Evolutionary conservation across 2,113 vertebrate species (phyloP).

Genomic region (Oncorhynchus keta): DNA sequence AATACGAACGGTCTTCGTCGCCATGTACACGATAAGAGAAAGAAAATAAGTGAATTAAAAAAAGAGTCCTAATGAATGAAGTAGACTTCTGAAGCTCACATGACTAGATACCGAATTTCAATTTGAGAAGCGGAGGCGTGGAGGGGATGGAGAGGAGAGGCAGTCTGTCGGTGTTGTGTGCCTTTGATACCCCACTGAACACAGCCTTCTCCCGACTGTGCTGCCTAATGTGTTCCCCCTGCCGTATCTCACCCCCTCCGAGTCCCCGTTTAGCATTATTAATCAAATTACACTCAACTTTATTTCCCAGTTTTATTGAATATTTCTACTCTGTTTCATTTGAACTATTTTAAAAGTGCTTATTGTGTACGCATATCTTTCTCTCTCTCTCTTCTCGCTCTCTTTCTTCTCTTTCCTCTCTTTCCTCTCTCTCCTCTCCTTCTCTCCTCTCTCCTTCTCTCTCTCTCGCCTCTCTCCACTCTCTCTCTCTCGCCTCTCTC

Average conservation of each 20-base stretch:
- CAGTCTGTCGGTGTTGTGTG: slow-evolving; percentile 55
- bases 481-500: not conserved
- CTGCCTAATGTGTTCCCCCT: slow-evolving; percentile 66
- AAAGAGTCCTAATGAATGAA: slow-evolving; percentile 37
- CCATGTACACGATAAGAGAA: slow-evolving; percentile 13
- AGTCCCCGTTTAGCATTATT: slow-evolving; percentile 68
- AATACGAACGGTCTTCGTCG: slow-evolving; percentile 15
- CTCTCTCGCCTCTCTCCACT: not conserved
- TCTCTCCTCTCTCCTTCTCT: not conserved
- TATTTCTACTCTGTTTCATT: not conserved
- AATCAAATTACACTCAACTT: slow-evolving; percentile 76
- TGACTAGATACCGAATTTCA: slow-evolving; percentile 70
- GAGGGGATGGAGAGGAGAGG: slow-evolving; percentile 60
- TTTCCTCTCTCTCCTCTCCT: not conserved
- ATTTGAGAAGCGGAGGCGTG: slow-evolving; percentile 64
- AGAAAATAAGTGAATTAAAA: slow-evolving; percentile 47
- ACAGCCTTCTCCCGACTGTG: slow-evolving; percentile 60
- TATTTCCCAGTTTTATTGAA: slow-evolving; percentile 60
- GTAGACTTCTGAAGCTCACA: slow-evolving; percentile 61
- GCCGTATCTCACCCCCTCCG: slow-evolving; percentile 51
- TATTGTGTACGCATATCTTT: slow-evolving; percentile 17
- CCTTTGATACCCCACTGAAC: slow-evolving; percentile 68
- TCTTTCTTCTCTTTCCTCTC: not conserved
- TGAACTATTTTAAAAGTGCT: slow-evolving; percentile 19
- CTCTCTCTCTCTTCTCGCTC: slow-evolving; percentile 14